Conservation (phyloP, 1,140 invertebrate species). For the Drosophila oshimai region DNA sequence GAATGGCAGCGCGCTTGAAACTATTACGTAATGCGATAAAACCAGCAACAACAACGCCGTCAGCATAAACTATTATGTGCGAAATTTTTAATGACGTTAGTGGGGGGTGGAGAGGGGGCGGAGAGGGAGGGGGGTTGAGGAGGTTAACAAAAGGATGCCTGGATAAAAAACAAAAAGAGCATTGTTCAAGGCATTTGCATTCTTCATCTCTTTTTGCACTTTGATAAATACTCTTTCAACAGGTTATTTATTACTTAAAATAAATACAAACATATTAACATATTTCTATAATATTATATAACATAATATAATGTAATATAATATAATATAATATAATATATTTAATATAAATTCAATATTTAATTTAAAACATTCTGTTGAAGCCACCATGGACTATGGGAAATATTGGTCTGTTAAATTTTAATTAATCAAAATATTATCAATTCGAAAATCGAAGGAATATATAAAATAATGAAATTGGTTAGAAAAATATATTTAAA, state of each 20-base stretch:
- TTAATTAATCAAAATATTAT: too few species aligned
- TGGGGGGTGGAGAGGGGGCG: neutral
- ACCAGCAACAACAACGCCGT: slow-evolving; percentile 24
- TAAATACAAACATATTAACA: too few species aligned
- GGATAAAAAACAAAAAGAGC: slow-evolving; percentile 33
- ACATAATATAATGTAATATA: too few species aligned
- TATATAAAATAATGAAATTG: too few species aligned
- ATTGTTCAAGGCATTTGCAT: slow-evolving; percentile 29
- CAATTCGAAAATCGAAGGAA: too few species aligned
- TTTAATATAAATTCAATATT: too few species aligned
- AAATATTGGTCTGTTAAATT: too few species aligned
- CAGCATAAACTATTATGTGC: slow-evolving; percentile 61
- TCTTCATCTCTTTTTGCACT: neutral
- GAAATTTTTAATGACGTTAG: slow-evolving; percentile 64
- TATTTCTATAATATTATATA: too few species aligned
- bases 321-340: too few species aligned
- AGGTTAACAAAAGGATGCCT: slow-evolving; percentile 29
- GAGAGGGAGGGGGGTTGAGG: neutral
- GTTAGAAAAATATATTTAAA: too few species aligned
- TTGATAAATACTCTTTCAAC: neutral
- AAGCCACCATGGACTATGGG: too few species aligned
- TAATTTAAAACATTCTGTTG: too few species aligned
- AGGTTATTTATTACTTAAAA: neutral
- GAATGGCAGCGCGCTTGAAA: slow-evolving; percentile 52
- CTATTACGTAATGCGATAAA: slow-evolving; percentile 74